Evolutionary conservation across 2,113 vertebrate genomes (phyloP).

Genomic region (Saccopteryx leptura): DNA sequence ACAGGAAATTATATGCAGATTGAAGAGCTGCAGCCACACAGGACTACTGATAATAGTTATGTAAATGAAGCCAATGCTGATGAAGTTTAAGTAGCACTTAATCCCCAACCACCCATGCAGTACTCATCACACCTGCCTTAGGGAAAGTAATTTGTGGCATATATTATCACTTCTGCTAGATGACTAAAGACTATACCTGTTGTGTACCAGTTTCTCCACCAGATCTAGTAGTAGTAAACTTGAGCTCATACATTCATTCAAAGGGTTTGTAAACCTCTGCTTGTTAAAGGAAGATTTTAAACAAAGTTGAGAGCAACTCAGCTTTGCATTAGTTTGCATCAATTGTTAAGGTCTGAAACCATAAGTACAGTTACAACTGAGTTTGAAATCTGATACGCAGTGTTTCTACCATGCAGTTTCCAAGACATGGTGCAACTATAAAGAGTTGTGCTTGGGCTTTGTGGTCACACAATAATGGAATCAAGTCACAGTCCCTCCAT

Average conservation of each 20-base stretch:
- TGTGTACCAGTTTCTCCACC: not conserved
- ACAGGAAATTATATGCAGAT: slow-evolving; percentile 47
- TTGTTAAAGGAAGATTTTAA: slow-evolving; percentile 22
- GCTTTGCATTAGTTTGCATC: not conserved
- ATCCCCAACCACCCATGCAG: not conserved
- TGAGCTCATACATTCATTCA: not conserved
- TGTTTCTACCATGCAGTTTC: not conserved
- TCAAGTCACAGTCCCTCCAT: not conserved
- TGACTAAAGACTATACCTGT: not conserved
- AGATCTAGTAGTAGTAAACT: not conserved
- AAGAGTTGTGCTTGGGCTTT: slow-evolving; percentile 1
- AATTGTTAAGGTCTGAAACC: not conserved
- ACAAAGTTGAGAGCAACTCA: not conserved
- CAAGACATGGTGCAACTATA: not conserved
- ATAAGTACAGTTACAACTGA: not conserved
- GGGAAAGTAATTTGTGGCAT: not conserved
- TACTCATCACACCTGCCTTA: not conserved
- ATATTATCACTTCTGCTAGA: not conserved
- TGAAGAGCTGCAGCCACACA: not conserved
- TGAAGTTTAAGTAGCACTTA: slow-evolving; percentile 34
- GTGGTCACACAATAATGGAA: not conserved
- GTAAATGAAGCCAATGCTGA: slow-evolving; percentile 16
- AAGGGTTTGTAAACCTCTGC: not conserved
- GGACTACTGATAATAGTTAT: not conserved
- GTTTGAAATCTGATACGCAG: not conserved